Evolutionary conservation across 2,113 vertebrate species (phyloP).

Genomic region (Podocnemis expansa): DNA sequence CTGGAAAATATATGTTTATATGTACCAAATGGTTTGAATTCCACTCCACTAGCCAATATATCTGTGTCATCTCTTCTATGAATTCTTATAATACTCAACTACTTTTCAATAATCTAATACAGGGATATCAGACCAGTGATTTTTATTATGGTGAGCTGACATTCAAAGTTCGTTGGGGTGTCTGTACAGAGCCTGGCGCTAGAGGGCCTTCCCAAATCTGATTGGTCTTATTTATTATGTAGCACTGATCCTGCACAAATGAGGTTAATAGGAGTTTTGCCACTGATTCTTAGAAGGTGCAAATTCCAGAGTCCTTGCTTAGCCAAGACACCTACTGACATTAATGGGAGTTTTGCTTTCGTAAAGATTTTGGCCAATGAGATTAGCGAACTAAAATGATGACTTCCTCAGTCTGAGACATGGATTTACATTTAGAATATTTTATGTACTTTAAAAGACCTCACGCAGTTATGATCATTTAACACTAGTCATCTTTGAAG

Average conservation of each 20-base stretch:
- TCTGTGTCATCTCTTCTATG: slow-evolving; percentile 54
- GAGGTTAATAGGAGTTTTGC: neutral
- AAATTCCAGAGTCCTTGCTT: neutral
- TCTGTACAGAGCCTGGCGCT: neutral
- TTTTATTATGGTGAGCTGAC: fast-evolving
- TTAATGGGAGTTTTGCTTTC: neutral
- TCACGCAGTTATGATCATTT: neutral
- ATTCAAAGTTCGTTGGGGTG: neutral
- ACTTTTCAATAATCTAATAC: neutral
- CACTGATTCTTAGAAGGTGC: neutral
- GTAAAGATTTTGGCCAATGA: neutral
- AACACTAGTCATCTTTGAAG: neutral
- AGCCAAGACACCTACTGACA: neutral
- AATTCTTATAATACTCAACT: slow-evolving; percentile 38
- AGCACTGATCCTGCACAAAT: neutral
- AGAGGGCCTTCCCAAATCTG: neutral
- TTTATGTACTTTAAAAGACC: neutral
- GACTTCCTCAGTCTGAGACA: neutral
- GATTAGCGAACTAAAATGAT: neutral
- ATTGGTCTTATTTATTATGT: fast-evolving
- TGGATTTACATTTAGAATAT: neutral
- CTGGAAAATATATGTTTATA: slow-evolving; percentile 75
- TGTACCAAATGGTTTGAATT: slow-evolving; percentile 72
- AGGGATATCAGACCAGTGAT: neutral
- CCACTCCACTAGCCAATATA: slow-evolving; percentile 69